Conservation (phyloP, 1,140 invertebrate species). For the Paraescarpia echinospica region DNA sequence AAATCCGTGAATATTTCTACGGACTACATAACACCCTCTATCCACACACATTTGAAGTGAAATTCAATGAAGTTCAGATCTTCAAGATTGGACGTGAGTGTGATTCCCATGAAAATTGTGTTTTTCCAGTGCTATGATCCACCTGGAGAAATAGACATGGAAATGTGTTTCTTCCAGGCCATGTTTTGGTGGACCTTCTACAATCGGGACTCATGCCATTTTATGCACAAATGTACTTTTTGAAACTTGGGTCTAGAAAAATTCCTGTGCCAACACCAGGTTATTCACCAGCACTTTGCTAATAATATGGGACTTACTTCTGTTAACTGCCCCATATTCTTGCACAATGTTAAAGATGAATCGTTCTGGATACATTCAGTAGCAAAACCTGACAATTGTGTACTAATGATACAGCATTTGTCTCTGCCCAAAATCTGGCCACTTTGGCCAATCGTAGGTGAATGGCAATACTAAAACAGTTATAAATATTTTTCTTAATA, state of each 20-base stretch:
- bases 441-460: too few species aligned
- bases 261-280: background rate
- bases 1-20: constrained; percentile 95
- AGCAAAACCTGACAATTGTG: too few species aligned
- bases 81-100: constrained; percentile 82
- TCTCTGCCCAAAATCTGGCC: too few species aligned
- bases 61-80: constrained; percentile 73
- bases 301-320: too few species aligned
- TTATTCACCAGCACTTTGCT: too few species aligned
- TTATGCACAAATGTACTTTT: constrained; percentile 6
- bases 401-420: too few species aligned
- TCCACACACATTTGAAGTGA: constrained; percentile 64
- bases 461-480: too few species aligned
- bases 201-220: background rate
- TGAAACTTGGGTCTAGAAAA: background rate
- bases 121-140: background rate
- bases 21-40: constrained; percentile 76
- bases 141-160: background rate
- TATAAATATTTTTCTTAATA: too few species aligned
- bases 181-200: background rate
- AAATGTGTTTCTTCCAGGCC: background rate
- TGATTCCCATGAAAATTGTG: background rate
- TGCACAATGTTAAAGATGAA: too few species aligned
- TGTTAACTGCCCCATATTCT: too few species aligned
- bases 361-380: too few species aligned